phyloP scores from a whole-genome alignment of 1,140 invertebrate genomes.

The Galleria mellonella region DNA sequence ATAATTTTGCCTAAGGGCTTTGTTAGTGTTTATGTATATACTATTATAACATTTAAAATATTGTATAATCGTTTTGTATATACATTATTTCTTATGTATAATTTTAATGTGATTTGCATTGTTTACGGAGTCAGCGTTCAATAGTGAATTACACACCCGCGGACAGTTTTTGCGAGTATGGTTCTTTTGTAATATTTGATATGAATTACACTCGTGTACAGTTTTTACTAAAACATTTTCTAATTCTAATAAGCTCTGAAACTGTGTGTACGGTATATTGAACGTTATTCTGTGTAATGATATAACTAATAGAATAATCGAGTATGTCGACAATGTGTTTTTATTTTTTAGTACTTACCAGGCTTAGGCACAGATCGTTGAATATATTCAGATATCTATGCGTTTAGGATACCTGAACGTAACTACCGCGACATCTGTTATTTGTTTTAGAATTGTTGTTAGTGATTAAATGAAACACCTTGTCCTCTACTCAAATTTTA shows the following conservation, averaged over 20 bases:
- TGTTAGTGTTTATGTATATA: conserved; percentile 26
- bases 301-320: neutral
- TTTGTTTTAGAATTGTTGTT: conserved; percentile 60
- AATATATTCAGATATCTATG: no score
- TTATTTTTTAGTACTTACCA: neutral
- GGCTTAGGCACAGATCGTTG: no score
- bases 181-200: neutral
- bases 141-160: neutral
- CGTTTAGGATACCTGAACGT: no score
- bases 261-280: neutral
- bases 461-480: conserved; percentile 21
- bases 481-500: conserved; percentile 16
- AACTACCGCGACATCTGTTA: conserved; percentile 5
- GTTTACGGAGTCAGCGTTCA: neutral
- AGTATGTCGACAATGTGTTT: neutral
- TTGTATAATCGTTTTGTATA: conserved; percentile 21
- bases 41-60: conserved; percentile 12
- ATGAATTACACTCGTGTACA: neutral
- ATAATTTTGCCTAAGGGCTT: conserved; percentile 15
- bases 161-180: neutral
- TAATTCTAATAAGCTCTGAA: neutral
- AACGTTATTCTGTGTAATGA: neutral
- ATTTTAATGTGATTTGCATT: neutral
- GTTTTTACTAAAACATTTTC: neutral
- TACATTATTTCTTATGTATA: conserved; percentile 1